Percentiles rank a stretch among this genome's conserved stretches.
Conservation (phyloP, 2,113 vertebrate genomes). For the Podarcis muralis region DNA sequence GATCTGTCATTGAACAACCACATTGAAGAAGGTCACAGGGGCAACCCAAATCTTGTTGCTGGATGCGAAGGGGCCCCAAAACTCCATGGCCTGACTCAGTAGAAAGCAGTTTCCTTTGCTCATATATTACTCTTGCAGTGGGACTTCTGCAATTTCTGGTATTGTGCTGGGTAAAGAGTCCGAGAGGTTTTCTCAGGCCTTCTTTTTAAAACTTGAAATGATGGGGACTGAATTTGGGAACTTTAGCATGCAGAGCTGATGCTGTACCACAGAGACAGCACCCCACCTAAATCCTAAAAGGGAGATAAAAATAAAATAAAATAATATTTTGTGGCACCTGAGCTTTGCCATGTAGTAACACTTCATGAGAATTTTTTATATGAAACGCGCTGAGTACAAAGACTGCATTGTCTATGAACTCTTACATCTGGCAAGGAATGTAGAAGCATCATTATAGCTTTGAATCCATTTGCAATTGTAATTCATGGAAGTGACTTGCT, state of each 20-base stretch:
- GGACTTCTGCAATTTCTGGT: no score
- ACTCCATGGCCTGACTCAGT: no score
- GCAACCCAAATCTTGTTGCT: no score
- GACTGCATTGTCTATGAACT: not conserved
- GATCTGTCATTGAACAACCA: no score
- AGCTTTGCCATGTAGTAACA: not conserved
- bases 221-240: not conserved
- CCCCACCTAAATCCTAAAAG: not conserved
- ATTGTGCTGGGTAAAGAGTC: no score
- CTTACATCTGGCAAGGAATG: fast-evolving
- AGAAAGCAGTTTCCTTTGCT: no score
- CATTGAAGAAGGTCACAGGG: no score
- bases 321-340: fast-evolving
- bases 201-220: not conserved
- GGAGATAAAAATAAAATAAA: not conserved
- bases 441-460: not conserved
- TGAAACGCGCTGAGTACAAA: not conserved
- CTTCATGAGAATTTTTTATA: not conserved
- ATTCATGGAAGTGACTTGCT: not conserved
- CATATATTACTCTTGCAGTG: no score
- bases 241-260: not conserved
- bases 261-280: not conserved
- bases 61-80: no score
- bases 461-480: not conserved
- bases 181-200: no score